Base-by-base conservation (phyloP, 2,797 vertebrate species). In the Crenichthys baileyi region DNA sequence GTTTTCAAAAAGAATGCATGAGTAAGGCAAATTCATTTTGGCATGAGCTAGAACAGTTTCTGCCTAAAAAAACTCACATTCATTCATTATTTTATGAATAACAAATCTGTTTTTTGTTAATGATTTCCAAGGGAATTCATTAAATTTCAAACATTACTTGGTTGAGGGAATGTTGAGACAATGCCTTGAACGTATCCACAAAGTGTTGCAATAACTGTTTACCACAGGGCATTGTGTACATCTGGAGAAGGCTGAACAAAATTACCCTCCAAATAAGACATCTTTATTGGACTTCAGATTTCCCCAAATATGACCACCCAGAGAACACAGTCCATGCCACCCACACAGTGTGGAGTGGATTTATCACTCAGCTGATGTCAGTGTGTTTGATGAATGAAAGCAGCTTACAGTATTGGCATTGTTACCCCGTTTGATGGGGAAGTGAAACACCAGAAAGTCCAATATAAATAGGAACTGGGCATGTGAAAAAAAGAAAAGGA, bases 291-390 rank as follows among this genome's bases (percentile, higher is more conserved):
- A 92, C 89, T 91, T 89, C 83, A 81, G 82, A 79, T 92, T 89
- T 91, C 86, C 63, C 83, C 82, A 91, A 92, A 91, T 92, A 92
- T 94, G 94, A 91, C 94, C 93, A 94, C 93, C 94, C 93, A 94
- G 90, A 90, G 83, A 86, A 92, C 51, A 61, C 81, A 83, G 85
- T 78, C 44, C 82, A 79, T 91, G 84, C 91, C 91, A 92, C 94
- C 92, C 92, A 94, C 91, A 51, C 83, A 82, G 88, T 87, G 79
- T 82, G 53, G 86, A 82, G 84, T 82, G 90, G 84, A 91, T 93
- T 93, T 93, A 94, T 94, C 91, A 91, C 90, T 89, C 88, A 89
- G 83, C 91, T 91, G 89, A 92, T 90, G 87, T 82, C 67, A 79
- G 80, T 82, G 80, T 80, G 78, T 76, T 81, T 70, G 82, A 87